phyloP scores from a whole-genome alignment of 2,797 vertebrate species.

The Alosa sapidissima region DNA sequence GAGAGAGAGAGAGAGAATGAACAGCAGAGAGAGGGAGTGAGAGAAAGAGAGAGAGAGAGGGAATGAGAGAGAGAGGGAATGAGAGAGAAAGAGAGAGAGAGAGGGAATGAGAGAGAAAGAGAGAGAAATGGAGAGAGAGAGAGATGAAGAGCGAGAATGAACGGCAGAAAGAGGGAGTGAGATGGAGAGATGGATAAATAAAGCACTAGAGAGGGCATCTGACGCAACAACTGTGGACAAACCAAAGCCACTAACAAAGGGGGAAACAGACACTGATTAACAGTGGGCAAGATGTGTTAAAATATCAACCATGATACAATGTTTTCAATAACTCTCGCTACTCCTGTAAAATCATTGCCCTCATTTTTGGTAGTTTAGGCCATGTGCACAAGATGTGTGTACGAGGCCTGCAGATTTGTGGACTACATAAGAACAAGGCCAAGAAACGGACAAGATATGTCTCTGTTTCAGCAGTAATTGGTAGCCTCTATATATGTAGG shows the following conservation, averaged over 20 bases:
- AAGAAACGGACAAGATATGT: too few species aligned
- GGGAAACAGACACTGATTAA: background rate
- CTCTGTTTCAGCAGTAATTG: too few species aligned
- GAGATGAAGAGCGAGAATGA: background rate
- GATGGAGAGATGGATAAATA: background rate
- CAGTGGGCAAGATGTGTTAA: background rate
- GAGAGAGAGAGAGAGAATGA: background rate
- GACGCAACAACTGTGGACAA: too few species aligned
- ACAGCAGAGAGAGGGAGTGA: constrained; percentile 24
- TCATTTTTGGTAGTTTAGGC: too few species aligned
- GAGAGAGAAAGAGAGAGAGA: background rate
- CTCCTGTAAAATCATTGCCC: too few species aligned
- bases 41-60: constrained; percentile 9
- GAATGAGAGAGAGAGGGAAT: background rate
- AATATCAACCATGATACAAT: too few species aligned
- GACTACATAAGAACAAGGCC: too few species aligned
- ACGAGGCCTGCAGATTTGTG: too few species aligned
- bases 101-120: background rate
- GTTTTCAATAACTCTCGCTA: too few species aligned
- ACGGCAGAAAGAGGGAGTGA: background rate
- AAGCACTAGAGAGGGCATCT: background rate
- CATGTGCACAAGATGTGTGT: too few species aligned
- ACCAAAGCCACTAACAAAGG: background rate
- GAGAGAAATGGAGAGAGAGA: too few species aligned
- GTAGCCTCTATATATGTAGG: too few species aligned